phyloP scores from a whole-genome alignment of 2,113 vertebrate genomes.

The Osmerus mordax region DNA sequence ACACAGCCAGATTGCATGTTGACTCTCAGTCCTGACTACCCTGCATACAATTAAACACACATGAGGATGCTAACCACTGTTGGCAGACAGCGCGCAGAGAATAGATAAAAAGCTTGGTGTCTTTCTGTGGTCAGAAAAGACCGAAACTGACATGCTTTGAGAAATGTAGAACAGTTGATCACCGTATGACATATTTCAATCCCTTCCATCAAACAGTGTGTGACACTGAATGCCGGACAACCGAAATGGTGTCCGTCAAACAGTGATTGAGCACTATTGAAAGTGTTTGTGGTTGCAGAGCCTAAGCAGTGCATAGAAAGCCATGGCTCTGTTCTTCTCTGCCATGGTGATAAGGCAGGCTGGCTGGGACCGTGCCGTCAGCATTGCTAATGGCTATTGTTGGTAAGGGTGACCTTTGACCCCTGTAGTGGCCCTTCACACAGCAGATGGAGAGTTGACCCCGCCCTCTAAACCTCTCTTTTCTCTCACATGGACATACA shows the following conservation, averaged over 20 bases:
- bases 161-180: background rate
- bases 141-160: background rate
- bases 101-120: background rate
- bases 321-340: background rate
- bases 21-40: constrained; percentile 3
- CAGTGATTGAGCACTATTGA: background rate
- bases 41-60: constrained; percentile 14
- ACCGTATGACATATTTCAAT: background rate
- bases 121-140: constrained; percentile 4
- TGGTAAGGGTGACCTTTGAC: constrained; percentile 25
- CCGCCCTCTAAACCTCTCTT: constrained; percentile 18
- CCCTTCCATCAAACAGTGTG: background rate
- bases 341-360: constrained; percentile 11
- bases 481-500: constrained; percentile 5
- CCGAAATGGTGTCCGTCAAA: background rate
- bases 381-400: constrained; percentile 22
- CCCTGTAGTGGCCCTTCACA: constrained; percentile 2
- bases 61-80: background rate
- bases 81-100: background rate
- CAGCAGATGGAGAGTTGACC: constrained; percentile 5
- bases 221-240: background rate
- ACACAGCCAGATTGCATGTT: constrained; percentile 15
- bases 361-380: constrained; percentile 12
- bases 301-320: background rate
- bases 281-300: background rate